Evolutionary conservation across 2,797 vertebrate genomes (phyloP), one percentile per base, ranked within the genome.

Genomic region (Staurois parvus): DNA sequence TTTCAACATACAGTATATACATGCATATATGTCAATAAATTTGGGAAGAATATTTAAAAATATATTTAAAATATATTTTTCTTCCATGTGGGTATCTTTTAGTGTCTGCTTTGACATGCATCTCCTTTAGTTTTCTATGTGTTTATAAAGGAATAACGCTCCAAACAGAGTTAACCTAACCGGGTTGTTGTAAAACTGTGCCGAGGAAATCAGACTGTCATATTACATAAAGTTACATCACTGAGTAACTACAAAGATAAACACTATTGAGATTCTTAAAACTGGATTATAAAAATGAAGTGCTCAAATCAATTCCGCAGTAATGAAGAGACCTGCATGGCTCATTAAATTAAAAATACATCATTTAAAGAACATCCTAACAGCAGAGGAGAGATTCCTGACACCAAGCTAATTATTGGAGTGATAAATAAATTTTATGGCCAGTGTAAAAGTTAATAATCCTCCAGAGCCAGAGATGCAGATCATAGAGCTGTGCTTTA

Each of bases 341-440:
- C 91, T 94, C 94, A 95, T 95, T 94, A 94, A 94, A 93, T 93
- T 92, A 95, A 80, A 77, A 94, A 94, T 93, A 94, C 93, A 93
- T 94, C 92, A 93, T 94, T 94, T 94, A 95, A 95, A 92, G 94
- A 93, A 92, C 93, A 92, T 88, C 90, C 95, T 93, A 92, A 93
- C 92, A 91, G 90, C 92, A 91, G 89, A 93, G 93, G 90, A 93
- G 93, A 93, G 93, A 94, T 93, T 93, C 93, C 93, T 94, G 92
- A 94, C 94, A 94, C 93, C 94, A 93, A 94, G 93, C 92, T 94
- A 94, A 94, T 94, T 94, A 94, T 94, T 94, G 92, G 92, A 93
- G 93, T 92, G 93, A 95, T 95, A 93, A 95, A 94, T 94, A 93
- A 92, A 93, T 92, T 95, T 96, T 96, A 95, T 95, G 95, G 90